Base-by-base conservation (phyloP, 2,888 invertebrate species). In the Drosophila quinaria region DNA sequence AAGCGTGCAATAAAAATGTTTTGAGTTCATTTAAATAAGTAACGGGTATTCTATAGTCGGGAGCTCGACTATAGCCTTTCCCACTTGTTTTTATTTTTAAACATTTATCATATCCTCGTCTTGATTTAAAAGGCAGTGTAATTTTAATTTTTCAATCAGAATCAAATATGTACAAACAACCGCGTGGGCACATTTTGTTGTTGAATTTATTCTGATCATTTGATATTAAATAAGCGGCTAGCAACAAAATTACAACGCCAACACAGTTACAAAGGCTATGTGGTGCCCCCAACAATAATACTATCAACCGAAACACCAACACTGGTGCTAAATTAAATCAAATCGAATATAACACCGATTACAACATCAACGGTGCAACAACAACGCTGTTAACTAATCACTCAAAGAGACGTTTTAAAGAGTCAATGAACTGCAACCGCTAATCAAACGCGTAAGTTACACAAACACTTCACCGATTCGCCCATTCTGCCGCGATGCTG, bases 401-500 rank as follows among this genome's bases (percentile, higher is more conserved):
- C 54, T 65, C 66, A 75, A 46, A 19, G 59, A 49, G 80, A 75
- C 80, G 74, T 79, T 87, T 86, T 83, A 80, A 80, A 89, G 77
- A 80, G 79, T 70, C 84, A 81, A 87, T 79, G 81, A 87, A 78
- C 85, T 76, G 80, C 82, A 90, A 91, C 91, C 91, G 91, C 91
- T 91, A 91, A 91, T 91, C 91, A 91, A 91, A 56, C 64, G 47
- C 22, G 10, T 54, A 64, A 59, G 54, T 59, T 50, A 59, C 33
- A 44, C 19, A 46, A 41, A 41, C 17, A 15, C 3, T n/a, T 6
- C n/a, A 37, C 5, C 35, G 4, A n/a, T 13, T 37, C 35, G 4
- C n/a, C 13, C 35, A 37, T 37, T 37, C n/a, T 31, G 9, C 9
- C 31, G 9, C 15, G 15, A 39, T 15, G 39, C 15, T 2, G 19